Evolutionary conservation across 2,113 vertebrate species (phyloP), one percentile per base, ranked within the genome.

Genomic region (Numenius arquata): DNA sequence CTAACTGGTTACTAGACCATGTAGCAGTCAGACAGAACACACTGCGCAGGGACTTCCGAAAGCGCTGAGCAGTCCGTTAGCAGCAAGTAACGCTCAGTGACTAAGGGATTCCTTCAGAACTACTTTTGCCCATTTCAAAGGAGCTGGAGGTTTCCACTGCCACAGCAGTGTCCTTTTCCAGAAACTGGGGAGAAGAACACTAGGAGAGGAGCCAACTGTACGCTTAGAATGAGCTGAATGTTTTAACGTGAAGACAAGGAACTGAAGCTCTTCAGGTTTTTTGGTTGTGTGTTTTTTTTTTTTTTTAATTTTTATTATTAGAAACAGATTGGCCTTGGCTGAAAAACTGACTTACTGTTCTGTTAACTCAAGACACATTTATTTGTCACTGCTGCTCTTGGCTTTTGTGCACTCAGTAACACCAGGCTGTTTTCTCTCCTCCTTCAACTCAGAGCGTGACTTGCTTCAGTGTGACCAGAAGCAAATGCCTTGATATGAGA

Each of bases 341-440:
- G 65, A 68, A 84, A 76, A 90, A 85, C 23, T 36, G 40, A 76
- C 50, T 91, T 80, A 58, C 53, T 83, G 53, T 67, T 92, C 50
- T 45, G 40, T 88, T 92, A 94, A 94, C 47, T 87, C 21, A 89
- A 93, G 85, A 89, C 72, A 88, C 16, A 23, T 77, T 75, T 85
- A 75, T 92, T 72, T 73, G 67, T 45, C 63, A 48, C 25, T 74
- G 65, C 50, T 93, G 55, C 56, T 89, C 73, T 84, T 40, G 16
- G 47, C 41, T 89, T 84, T 90, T 76, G 58, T 4, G n/a, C 8
- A 43, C 36, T 79, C 12, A 40, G 66, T 30, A 73, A 53, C 12
- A 88, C 22, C 41, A 80, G 20, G 9, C 8, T 71, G 9, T 27
- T 77, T 93, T 66, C 36, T 17, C n/a, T 26, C 15, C 29, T 52